Evolutionary conservation across 2,888 invertebrate species (phyloP), one percentile per base, ranked within the genome.

Genomic region (Protodeltote pygarga): DNA sequence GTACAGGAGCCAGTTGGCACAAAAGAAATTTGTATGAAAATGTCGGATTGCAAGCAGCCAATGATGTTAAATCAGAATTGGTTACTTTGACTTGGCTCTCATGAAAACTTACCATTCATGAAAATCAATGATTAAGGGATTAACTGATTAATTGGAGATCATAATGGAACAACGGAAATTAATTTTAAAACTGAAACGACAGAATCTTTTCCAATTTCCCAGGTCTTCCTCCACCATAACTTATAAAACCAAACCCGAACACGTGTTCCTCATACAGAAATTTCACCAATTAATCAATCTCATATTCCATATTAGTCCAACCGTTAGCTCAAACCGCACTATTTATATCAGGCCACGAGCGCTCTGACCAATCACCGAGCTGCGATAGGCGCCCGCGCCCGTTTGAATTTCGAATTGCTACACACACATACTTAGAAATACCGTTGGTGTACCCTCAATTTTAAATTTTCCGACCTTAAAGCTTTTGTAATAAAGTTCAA

Each of bases 321-420:
- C 84, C 72, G 68, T 76, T 65, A 73, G 77, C 77, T 65, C 79
- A 69, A 75, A 89, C 89, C 89, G 74, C 89, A 86, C 90, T 86
- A 90, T 90, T 90, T 89, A 87, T 90, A 89, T 85, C 87, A 75
- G 75, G 81, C 85, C 85, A 81, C 81, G 75, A 83, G 85, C 81
- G 83, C 84, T 81, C 89, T 83, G 87, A 86, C 90, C 90, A 89
- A 91, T 90, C 90, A 85, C 87, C 80, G 83, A 77, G 75, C 79
- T 73, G 27, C 69, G 85, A 89, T 89, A 87, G 77, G 80, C 81
- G 79, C 83, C 88, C 85, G 80, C 81, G 79, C 83, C 88, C 85
- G 87, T 89, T 89, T 87, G 88, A 88, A 89, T 88, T 89, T 80
- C 81, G 83, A 87, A 87, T 82, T 73, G 81, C 78, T 71, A 71